These are phyloP conservation scores for Coccyzus lansbergi DNA, from an alignment of 2,797 vertebrate species.

Conservation along the genomic window DNA sequence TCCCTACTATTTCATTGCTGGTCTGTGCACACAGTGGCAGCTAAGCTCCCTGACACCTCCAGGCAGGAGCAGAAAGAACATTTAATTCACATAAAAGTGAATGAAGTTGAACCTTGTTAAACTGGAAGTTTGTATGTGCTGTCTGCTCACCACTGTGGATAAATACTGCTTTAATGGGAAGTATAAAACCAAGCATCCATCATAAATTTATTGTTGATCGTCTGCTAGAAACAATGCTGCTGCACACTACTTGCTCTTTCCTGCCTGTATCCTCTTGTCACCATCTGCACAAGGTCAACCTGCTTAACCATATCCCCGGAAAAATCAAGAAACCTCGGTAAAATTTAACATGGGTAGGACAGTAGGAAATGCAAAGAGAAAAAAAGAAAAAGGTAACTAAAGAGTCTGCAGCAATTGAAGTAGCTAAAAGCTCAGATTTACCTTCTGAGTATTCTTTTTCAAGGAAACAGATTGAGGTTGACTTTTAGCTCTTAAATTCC, in stretches of 20 bases:
- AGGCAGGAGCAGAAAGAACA: not conserved
- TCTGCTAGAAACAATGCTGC: not conserved
- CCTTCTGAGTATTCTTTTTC: not conserved
- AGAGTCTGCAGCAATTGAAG: not conserved
- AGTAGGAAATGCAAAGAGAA: not conserved
- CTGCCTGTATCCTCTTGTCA: not conserved
- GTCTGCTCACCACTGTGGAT: not conserved
- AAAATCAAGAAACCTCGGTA: not conserved
- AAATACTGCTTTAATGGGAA: not conserved
- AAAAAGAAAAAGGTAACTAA: not conserved
- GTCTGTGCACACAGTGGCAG: accelerated
- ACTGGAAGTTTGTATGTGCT: not conserved
- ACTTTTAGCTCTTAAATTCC: not conserved
- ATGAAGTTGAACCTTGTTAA: not conserved
- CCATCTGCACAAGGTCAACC: accelerated
- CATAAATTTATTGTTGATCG: not conserved
- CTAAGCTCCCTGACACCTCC: not conserved
- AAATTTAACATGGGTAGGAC: not conserved
- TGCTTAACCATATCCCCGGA: accelerated
- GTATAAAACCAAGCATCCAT: not conserved
- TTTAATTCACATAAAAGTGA: not conserved
- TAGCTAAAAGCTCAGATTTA: not conserved
- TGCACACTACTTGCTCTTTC: not conserved
- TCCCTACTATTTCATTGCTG: not conserved
- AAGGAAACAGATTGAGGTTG: not conserved